Conservation (phyloP, 2,113 vertebrate species). For the Pomatorhinus ruficollis region DNA sequence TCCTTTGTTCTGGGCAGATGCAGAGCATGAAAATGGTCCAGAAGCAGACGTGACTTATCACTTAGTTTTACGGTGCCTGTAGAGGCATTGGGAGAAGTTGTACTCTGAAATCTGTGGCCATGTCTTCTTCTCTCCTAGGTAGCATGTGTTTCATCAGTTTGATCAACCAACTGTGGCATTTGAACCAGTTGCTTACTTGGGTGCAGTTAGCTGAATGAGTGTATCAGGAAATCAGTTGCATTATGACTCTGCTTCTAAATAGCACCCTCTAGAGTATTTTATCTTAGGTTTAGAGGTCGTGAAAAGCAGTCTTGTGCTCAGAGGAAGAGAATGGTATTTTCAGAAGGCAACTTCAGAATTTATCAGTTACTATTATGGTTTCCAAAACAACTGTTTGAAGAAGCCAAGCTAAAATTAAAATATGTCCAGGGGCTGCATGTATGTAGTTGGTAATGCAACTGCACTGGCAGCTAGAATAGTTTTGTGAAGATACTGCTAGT, state of each 20-base stretch:
- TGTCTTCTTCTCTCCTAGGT: neutral
- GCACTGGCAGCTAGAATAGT: neutral
- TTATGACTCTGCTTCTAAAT: neutral
- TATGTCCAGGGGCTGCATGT: neutral
- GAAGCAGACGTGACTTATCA: rapidly evolving
- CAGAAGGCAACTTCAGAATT: neutral
- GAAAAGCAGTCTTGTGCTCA: neutral
- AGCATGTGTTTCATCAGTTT: neutral
- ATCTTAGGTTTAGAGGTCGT: neutral
- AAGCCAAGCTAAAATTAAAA: neutral
- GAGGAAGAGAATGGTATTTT: neutral
- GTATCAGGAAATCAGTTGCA: neutral
- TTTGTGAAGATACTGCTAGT: neutral
- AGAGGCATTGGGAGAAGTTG: neutral
- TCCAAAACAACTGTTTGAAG: neutral
- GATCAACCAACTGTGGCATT: neutral
- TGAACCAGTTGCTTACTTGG: neutral
- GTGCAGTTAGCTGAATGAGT: rapidly evolving
- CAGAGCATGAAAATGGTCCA: neutral
- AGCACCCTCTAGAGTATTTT: neutral
- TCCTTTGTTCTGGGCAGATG: neutral
- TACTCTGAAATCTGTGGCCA: neutral
- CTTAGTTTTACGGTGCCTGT: neutral
- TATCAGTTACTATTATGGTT: neutral
- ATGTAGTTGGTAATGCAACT: neutral